These are phyloP conservation scores for Sinocyclocheilus maitianheensis DNA, from an alignment of 2,113 vertebrate genomes.

Conservation along the genomic window DNA sequence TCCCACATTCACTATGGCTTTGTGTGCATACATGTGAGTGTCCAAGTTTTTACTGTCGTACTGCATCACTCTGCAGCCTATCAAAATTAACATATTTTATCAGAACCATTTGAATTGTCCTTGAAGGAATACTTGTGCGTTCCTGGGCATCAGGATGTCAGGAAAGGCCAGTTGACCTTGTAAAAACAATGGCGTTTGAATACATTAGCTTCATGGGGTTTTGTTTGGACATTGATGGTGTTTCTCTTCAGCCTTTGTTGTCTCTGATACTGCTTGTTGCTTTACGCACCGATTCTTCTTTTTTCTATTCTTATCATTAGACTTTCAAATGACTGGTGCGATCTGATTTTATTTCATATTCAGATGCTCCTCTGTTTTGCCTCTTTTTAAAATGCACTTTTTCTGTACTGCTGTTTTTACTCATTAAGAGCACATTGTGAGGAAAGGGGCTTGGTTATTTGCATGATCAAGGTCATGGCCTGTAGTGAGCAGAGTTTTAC, in stretches of 20 bases:
- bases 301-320: slow-evolving; percentile 27
- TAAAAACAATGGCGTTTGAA: slow-evolving; percentile 5
- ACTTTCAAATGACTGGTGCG: not conserved
- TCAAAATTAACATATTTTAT: slow-evolving; percentile 37
- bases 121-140: slow-evolving; percentile 7
- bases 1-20: not conserved
- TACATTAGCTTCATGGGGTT: slow-evolving; percentile 52
- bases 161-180: slow-evolving; percentile 1
- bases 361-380: slow-evolving; percentile 6
- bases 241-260: slow-evolving; percentile 27
- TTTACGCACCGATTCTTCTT: not conserved
- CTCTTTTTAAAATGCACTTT: not conserved
- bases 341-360: slow-evolving; percentile 37
- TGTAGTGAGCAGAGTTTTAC: slow-evolving; percentile 11
- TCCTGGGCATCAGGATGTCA: not conserved
- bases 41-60: slow-evolving; percentile 6
- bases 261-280: slow-evolving; percentile 23
- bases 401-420: slow-evolving; percentile 10
- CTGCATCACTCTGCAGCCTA: not conserved
- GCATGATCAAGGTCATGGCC: not conserved
- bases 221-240: not conserved
- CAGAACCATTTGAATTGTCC: slow-evolving; percentile 8
- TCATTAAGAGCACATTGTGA: slow-evolving; percentile 2
- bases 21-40: not conserved
- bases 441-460: not conserved